These are phyloP conservation scores for Heptranchias perlo DNA, from an alignment of 2,113 vertebrate species.

Conservation along the genomic window DNA sequence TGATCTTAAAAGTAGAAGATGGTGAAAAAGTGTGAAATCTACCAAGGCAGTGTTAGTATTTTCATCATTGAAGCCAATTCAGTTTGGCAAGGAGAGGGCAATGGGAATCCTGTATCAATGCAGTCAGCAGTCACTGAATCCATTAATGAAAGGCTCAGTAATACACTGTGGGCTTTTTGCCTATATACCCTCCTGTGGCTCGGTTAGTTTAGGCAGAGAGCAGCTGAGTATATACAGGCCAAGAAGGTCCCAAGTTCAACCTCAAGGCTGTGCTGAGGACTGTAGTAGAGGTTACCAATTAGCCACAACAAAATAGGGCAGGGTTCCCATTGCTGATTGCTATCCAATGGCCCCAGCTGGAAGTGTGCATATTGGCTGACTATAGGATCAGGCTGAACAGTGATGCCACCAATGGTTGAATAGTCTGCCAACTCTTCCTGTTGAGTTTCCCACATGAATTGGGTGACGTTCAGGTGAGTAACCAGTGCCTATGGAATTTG, in stretches of 20 bases:
- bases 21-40: background rate
- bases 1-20: background rate
- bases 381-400: background rate
- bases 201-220: background rate
- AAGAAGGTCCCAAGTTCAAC: background rate
- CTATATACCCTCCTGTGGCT: background rate
- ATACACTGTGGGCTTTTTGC: background rate
- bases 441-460: background rate
- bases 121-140: background rate
- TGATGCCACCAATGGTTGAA: background rate
- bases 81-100: too few relatives aligned
- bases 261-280: background rate
- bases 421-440: too few relatives aligned
- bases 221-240: background rate
- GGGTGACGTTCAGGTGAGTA: background rate
- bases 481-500: background rate
- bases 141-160: background rate
- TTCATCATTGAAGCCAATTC: too few relatives aligned
- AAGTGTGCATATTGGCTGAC: background rate
- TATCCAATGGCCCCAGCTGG: background rate
- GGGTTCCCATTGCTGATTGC: background rate
- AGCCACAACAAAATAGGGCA: background rate
- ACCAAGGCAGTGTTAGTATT: too few relatives aligned
- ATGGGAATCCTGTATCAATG: too few relatives aligned
- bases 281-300: background rate